Evolutionary conservation across 2,113 vertebrate species (phyloP), one percentile per base, ranked within the genome.

Genomic region (Tupaia chinensis): DNA sequence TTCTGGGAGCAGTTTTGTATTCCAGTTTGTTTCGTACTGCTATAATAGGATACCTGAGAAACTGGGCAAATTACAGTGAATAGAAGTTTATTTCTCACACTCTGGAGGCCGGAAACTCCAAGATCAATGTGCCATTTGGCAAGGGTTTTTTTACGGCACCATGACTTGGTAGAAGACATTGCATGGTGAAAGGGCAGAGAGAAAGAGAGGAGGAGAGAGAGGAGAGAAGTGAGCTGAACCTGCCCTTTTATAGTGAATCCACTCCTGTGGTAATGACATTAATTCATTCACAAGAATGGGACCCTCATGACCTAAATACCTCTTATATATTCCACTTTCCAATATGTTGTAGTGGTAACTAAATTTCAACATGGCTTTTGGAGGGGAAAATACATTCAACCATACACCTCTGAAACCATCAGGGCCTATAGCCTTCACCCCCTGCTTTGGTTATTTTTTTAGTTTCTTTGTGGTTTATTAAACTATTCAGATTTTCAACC

Each of bases 401-500:
- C 58, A 25, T 61, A 78, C 8, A 85, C 61, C 4, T 68, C 53
- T 79, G 87, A 87, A 92, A 74, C 17, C 14, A 17, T 79, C 60
- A 87, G 25, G 29, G 20, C 20, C 60, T 72, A 3, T 2, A 22
- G 20, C 6, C 17, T 29, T 20, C 27, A 2, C 17, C 12, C 25
- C 3, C 11, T 12, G 74, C 53, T 87, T 84, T n/a, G n/a, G 5
- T 94, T 82, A 27, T 15, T 15, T 58, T 84, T 91, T 23, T 29
- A 53, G 7, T 89, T 87, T 84, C 53, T 73, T 63, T 80, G 58
- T 74, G 32, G 20, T 86, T 86, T 92, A 70, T 89, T 73, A 27
- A 68, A 86, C 78, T 89, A 3, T 86, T 89, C 32, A 73, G 29
- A 58, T 89, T 87, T 96, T 94, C 53, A 74, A 2, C 25, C 29